phyloP scores from a whole-genome alignment of 2,113 vertebrate species.

The Chaenocephalus aceratus region DNA sequence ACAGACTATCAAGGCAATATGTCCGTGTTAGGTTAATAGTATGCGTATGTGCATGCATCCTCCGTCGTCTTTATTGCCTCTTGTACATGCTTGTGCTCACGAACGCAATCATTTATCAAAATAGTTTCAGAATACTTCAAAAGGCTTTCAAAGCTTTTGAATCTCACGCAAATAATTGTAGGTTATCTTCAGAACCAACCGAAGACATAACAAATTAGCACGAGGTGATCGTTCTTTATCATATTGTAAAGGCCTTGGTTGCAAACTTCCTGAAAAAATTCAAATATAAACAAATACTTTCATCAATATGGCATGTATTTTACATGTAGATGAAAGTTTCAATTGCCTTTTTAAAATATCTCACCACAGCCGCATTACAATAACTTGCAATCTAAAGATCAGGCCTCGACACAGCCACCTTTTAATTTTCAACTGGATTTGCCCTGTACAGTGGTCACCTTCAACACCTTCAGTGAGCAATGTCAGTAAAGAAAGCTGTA shows the following conservation, averaged over 20 bases:
- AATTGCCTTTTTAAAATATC: not conserved
- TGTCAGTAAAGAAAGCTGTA: slow-evolving; percentile 80
- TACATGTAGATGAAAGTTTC: not conserved
- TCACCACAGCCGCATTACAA: not conserved
- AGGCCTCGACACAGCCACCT: slow-evolving; percentile 69
- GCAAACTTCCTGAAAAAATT: not conserved
- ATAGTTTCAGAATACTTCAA: slow-evolving; percentile 26
- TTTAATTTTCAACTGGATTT: slow-evolving; percentile 89
- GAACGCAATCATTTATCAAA: slow-evolving; percentile 43
- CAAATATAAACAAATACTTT: not conserved
- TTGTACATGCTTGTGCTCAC: slow-evolving; percentile 47
- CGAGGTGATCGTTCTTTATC: not conserved
- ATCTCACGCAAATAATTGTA: not conserved
- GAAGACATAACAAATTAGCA: no score
- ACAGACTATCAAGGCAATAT: slow-evolving; percentile 70
- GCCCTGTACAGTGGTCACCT: slow-evolving; percentile 83
- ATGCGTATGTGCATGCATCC: slow-evolving; percentile 21
- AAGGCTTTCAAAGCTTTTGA: slow-evolving; percentile 29
- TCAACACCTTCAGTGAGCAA: slow-evolving; percentile 40
- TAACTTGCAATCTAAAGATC: not conserved
- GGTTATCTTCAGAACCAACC: not conserved
- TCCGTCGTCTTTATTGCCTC: slow-evolving; percentile 52
- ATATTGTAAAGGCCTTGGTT: not conserved
- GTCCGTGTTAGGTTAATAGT: slow-evolving; percentile 53
- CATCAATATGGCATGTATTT: no score